Evolutionary conservation across 2,888 invertebrate species (phyloP), one percentile per base, ranked within the genome.

Genomic region (Cheilosia vernalis): DNA sequence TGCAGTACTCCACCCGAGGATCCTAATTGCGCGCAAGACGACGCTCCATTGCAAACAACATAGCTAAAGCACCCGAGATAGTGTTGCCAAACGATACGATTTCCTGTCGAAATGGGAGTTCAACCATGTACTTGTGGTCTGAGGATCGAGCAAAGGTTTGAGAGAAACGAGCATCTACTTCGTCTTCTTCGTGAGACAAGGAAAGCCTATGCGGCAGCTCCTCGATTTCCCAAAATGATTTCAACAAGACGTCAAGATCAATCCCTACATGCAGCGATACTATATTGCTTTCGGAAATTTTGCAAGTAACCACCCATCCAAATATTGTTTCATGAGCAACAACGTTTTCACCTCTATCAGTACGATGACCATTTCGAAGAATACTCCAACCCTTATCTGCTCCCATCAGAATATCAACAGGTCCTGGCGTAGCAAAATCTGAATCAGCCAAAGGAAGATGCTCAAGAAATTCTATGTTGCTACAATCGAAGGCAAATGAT

Each of bases 51-150:
- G 56, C 55, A 13, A 24, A 56, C 10, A 60, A 40, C 27, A 47
- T 47, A 4, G 30, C 30, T 37, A 67, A 51, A 1, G 60, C 66
- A 17, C 49, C 76, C 4, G 58, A 76, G 9, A 76, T 19, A 7
- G 58, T 51, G 17, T 76, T 66, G 15, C 13, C 56, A 27, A 64
- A 56, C 2, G 40, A n/a, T 2, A 51, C 30, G 2, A 60, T n/a
- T 1, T 40, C 30, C 2, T 40, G 37, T 4, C 66, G 76, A 66
- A 66, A 76, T 10, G 76, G 58, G 10, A 76, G 40, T 24, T 66
- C 58, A 27, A 74, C 56, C 33, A 55, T 49, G 17, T 49, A 63
- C 19, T 42, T 63, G 0, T 47, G 19, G 19, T 47, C 63, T 0
- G 63, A 9, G 2, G 47, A 9, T 15, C 63, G 27, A 9, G 19